Conservation (phyloP, 2,888 invertebrate genomes). For the Anticlea derivata region DNA sequence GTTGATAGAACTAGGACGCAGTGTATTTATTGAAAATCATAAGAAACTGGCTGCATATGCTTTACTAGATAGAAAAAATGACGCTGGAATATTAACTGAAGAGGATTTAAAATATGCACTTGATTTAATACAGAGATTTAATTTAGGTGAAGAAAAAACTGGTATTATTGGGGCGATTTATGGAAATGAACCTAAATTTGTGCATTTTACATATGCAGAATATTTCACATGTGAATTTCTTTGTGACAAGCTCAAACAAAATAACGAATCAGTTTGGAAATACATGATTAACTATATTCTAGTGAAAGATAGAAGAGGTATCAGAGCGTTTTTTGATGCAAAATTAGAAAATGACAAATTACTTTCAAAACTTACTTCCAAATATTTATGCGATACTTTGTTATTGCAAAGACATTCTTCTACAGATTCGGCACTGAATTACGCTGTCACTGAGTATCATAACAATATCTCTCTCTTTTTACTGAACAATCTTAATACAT, state of each 20-base stretch:
- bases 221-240: slow-evolving; percentile 37
- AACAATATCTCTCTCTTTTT: not conserved
- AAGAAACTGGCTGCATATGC: slow-evolving; percentile 12
- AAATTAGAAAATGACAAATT: slow-evolving; percentile 4
- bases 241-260: slow-evolving; percentile 20
- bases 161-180: slow-evolving; percentile 33
- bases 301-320: not conserved
- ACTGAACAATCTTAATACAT: not conserved
- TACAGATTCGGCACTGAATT: not conserved
- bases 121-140: slow-evolving; percentile 8
- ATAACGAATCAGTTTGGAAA: not conserved
- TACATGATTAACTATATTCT: slow-evolving; percentile 1
- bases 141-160: slow-evolving; percentile 33
- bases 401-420: not conserved
- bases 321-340: slow-evolving; percentile 5
- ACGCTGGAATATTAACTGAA: not conserved
- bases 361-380: slow-evolving; percentile 4
- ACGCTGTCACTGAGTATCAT: not conserved
- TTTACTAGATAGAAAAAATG: not conserved
- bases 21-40: slow-evolving; percentile 4
- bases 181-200: slow-evolving; percentile 31
- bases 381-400: not conserved
- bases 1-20: slow-evolving; percentile 16
- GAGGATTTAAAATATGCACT: not conserved
- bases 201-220: slow-evolving; percentile 39